These are phyloP conservation scores for Hormiphora californensis DNA, from an alignment of 37 sponge, comb jelly and placozoan species.

Conservation along the genomic window DNA sequence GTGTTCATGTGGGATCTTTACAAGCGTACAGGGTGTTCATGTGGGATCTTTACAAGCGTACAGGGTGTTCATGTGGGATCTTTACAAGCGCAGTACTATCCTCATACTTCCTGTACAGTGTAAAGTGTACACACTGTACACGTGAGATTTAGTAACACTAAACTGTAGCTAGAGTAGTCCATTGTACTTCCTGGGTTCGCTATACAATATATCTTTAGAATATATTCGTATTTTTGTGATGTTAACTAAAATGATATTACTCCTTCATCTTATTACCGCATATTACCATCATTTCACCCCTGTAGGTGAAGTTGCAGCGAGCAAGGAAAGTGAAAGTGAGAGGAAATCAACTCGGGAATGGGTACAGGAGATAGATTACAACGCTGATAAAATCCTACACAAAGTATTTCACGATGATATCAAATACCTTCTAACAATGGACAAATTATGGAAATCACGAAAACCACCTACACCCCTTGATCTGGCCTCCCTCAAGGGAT, in stretches of 20 bases:
- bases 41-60: too few relatives aligned
- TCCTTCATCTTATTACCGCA: background rate
- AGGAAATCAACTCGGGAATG: slow-evolving; percentile 82
- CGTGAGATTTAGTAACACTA: too few relatives aligned
- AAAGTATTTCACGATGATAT: slow-evolving; percentile 88
- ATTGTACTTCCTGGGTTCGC: too few relatives aligned
- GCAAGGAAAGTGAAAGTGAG: background rate
- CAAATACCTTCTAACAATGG: slow-evolving; percentile 87
- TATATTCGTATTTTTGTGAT: too few relatives aligned
- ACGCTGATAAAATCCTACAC: slow-evolving; percentile 66
- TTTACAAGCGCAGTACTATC: too few relatives aligned
- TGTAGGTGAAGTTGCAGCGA: slow-evolving; percentile 4
- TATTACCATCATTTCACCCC: background rate
- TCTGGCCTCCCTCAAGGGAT: slow-evolving; percentile 16
- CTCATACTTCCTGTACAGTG: too few relatives aligned
- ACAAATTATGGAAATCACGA: slow-evolving; percentile 89
- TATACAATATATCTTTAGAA: too few relatives aligned
- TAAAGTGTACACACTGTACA: too few relatives aligned
- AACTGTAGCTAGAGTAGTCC: too few relatives aligned
- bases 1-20: too few relatives aligned
- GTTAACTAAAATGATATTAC: background rate
- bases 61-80: too few relatives aligned
- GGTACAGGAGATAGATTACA: slow-evolving; percentile 74
- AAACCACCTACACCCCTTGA: slow-evolving; percentile 73
- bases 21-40: too few relatives aligned